Evolutionary conservation across 2,113 vertebrate genomes (phyloP), one percentile per base, ranked within the genome.

Genomic region (Ardeotis arabs): DNA sequence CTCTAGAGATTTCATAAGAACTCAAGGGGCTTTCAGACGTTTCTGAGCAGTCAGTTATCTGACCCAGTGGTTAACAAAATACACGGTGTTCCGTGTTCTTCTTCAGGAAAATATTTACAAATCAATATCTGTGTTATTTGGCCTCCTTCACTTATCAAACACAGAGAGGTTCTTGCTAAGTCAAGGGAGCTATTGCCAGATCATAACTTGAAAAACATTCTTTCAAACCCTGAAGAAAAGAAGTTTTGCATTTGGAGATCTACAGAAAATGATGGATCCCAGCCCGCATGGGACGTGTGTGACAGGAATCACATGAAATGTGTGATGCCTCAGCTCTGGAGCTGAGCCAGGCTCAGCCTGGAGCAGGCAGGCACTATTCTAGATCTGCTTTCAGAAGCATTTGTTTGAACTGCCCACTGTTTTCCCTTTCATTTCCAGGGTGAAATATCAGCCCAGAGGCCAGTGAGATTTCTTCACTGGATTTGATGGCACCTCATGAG

Each of bases 71-170:
- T 81, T 92, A 94, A 68, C 68, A 84, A 93, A 93, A 89, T 63
- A 85, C 58, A 21, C 2, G 3, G 62, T 92, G 89, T 56, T 89
- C 77, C 13, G 1, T 77, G 87, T 73, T 76, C 82, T 84, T 70
- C 72, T 79, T 81, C 68, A 39, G 89, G 29, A 87, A 89, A 78
- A 82, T 73, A 89, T 93, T 94, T 91, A 80, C 81, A 87, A 86
- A 80, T 50, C 76, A 52, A 2, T 91, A 75, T 55, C 77, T 86
- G 82, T 74, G 78, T 50, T 73, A 53, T 75, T 95, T 96, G 88
- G 69, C 86, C 80, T 82, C 76, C 60, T 58, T 68, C 7, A 2
- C 73, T 67, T 88, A 84, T 68, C 83, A 83, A 39, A 64, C 70
- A 60, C 33, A 53, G 93, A 37, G 55, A 25, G 7, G 33, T n/a